Evolutionary conservation across 1,140 invertebrate genomes (phyloP), one percentile per base, ranked within the genome.

Genomic region (Pogonognathellus flavescens): DNA sequence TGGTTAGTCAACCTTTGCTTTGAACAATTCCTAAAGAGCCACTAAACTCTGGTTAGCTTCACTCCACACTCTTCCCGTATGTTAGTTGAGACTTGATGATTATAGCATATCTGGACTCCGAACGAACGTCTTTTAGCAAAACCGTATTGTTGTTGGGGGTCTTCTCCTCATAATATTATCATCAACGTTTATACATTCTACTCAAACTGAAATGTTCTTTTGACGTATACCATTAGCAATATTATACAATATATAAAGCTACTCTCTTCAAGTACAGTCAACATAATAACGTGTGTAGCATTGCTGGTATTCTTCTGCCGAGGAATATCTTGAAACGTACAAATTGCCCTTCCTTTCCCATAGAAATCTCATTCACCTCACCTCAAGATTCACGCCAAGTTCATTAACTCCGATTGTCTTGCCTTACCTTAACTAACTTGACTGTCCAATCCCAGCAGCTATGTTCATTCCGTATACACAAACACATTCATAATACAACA

Each of bases 291-390:
- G n/a, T n/a, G 6, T 41, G 31, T 41, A 41, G 31, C n/a, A n/a
- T n/a, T 41, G 31, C 31, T 3, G 31, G 31, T 41, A 57, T 14
- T 57, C 11, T 57, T 57, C 2, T 57, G n/a, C 2, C n/a, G n/a
- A 9, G 11, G n/a, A 57, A n/a, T 57, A 57, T n/a, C 11, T 57
- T 13, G 11, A 57, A 13, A 57, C 53, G n/a, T 76, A 49, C 14
- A 66, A 66, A 66, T 76, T 76, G 16, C 49, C 70, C 70, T 76
- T 76, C 70, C 70, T 76, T 76, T 76, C 70, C 70, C 70, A 76
- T 76, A 76, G 70, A 41, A 76, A 76, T 76, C 70, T 76, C 70
- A 76, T 76, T 76, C 70, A 76, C 70, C 70, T 76, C 31, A 76
- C 13, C 70, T 50, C 70, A 76, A 50, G 70, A 76, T 76, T 76